These are phyloP conservation scores for Drosophila baimaii DNA, from an alignment of 1,140 invertebrate genomes.

Conservation along the genomic window DNA sequence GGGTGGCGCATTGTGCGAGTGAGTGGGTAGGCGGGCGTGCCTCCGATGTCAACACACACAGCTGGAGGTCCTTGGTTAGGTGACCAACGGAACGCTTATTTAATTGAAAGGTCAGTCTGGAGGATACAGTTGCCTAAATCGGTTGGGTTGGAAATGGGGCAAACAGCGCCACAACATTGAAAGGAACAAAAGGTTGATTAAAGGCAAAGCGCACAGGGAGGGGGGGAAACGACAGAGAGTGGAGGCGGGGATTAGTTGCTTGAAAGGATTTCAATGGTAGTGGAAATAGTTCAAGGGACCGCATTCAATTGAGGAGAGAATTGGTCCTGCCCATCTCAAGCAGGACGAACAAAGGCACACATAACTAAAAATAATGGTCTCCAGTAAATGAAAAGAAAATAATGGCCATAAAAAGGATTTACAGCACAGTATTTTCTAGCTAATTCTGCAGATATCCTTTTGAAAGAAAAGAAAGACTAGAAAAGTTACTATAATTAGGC, in stretches of 20 bases:
- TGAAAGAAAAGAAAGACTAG: neutral
- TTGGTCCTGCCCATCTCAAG: neutral
- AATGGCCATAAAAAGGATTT: constrained; percentile 9
- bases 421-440: constrained; percentile 3
- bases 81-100: constrained; percentile 46
- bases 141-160: constrained; percentile 4
- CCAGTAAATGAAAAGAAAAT: constrained; percentile 20
- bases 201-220: neutral
- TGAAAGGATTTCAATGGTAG: constrained; percentile 17
- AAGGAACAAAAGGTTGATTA: constrained; percentile 43
- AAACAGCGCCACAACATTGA: constrained; percentile 6
- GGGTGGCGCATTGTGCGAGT: neutral
- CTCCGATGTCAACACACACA: constrained; percentile 14
- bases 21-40: neutral
- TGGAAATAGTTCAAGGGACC: constrained; percentile 4
- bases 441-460: constrained; percentile 9
- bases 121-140: constrained; percentile 33
- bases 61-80: constrained; percentile 24
- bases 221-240: neutral
- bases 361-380: constrained; percentile 12
- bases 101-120: constrained; percentile 42
- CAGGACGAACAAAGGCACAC: constrained; percentile 5
- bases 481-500: neutral
- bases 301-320: constrained; percentile 4
- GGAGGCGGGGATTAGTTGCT: constrained; percentile 11